Percentiles rank a stretch among this genome's conserved stretches.
These are phyloP conservation scores for Orycteropus afer DNA, from an alignment of 2,113 vertebrate species.

Conservation along the genomic window DNA sequence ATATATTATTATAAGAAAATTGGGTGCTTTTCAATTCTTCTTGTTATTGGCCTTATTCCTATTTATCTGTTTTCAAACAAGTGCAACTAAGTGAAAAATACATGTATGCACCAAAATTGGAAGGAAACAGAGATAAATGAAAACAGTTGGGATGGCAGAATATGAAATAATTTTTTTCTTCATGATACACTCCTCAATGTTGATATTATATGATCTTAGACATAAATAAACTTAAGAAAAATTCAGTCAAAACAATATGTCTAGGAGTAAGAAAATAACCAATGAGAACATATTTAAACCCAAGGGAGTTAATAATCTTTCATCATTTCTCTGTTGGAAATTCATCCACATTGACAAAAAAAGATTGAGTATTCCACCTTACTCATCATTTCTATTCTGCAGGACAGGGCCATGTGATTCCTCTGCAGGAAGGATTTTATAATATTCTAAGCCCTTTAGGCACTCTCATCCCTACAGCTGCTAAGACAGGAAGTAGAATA, in stretches of 20 bases:
- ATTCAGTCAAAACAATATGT: slow-evolving; percentile 39
- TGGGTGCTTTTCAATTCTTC: neutral
- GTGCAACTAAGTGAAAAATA: slow-evolving; percentile 44
- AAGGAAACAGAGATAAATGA: slow-evolving; percentile 10
- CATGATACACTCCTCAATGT: neutral
- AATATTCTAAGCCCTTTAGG: neutral
- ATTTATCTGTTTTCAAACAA: slow-evolving; percentile 29
- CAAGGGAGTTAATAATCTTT: neutral
- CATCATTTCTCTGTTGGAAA: slow-evolving; percentile 2
- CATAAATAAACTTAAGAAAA: slow-evolving; percentile 16
- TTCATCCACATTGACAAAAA: neutral
- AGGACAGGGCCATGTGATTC: neutral
- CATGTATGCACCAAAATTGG: neutral
- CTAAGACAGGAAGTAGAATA: slow-evolving; percentile 9
- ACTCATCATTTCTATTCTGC: neutral
- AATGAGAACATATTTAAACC: slow-evolving; percentile 16
- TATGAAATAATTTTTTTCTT: slow-evolving; percentile 2
- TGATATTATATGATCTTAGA: slow-evolving; percentile 53
- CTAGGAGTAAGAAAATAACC: slow-evolving; percentile 20
- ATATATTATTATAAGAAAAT: slow-evolving; percentile 3
- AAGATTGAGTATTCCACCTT: neutral
- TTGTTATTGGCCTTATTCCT: slow-evolving; percentile 36
- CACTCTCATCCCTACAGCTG: neutral
- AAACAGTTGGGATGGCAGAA: slow-evolving; percentile 19
- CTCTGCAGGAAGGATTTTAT: neutral